Evolutionary conservation across 2,113 vertebrate genomes (phyloP), one percentile per base, ranked within the genome.

Genomic region (Acrocephalus arundinaceus): DNA sequence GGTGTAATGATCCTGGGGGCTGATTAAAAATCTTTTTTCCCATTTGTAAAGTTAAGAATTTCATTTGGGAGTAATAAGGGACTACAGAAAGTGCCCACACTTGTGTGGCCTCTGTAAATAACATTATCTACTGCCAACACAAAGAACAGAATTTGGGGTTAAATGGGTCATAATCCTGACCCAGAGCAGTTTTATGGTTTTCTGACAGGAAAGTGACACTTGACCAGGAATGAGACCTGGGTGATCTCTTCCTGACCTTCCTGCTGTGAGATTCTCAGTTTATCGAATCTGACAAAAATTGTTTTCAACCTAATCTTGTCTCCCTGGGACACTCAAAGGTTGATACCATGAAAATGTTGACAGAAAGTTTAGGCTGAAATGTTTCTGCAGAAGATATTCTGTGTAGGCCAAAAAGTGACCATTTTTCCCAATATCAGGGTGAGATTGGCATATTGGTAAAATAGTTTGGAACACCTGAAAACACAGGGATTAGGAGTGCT

Each of bases 91-190:
- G 8, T n/a, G 24, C 58, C 30, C 37, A 13, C 1, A 1, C 15
- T n/a, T 75, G 14, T 0, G 0, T 27, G 27, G n/a, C 51, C 41
- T 73, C 54, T 10, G 3, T 73, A 45, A 94, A 52, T 33, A 73
- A 17, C 24, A 52, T 65, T 25, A 24, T 45, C 28, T 70, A 1
- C 25, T 93, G 88, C 23, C 51, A 65, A 9, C 8, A 13, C 4
- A 27, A 62, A 23, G 43, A 39, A 9, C 37, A 59, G 63, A 80
- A 55, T 67, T 65, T 77, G 68, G 65, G 18, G 24, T 87, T 79
- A 61, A 83, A 57, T 15, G 37, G 51, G 46, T 88, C 22, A 6
- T 24, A 74, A 31, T 70, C 59, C 39, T 71, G 27, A 61, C 49
- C 24, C 20, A 24, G 57, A 77, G 41, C 13, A 63, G 13, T 21